These are phyloP conservation scores for Seira sanloemensis DNA, from an alignment of 2,888 invertebrate species.

Conservation along the genomic window DNA sequence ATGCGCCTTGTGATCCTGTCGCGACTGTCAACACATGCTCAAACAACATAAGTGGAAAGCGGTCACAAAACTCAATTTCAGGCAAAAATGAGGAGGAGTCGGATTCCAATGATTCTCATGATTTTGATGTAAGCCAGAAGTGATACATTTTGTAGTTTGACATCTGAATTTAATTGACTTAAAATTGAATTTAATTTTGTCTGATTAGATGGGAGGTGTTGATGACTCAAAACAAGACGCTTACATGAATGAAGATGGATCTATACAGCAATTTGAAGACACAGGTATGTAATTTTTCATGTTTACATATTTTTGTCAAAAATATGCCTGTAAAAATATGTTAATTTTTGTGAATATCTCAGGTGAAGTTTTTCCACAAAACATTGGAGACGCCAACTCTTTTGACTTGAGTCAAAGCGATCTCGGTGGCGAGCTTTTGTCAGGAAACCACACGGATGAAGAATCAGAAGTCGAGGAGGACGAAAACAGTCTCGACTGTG, in stretches of 20 bases:
- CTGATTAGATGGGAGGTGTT: slow-evolving; percentile 39
- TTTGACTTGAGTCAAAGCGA: slow-evolving; percentile 67
- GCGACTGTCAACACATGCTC: slow-evolving; percentile 27
- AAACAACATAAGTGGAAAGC: slow-evolving; percentile 23
- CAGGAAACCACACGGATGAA: slow-evolving; percentile 67
- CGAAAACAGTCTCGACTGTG: slow-evolving; percentile 70
- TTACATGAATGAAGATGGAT: slow-evolving; percentile 55
- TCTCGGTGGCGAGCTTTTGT: slow-evolving; percentile 61
- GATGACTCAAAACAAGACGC: slow-evolving; percentile 40
- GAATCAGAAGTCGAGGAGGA: slow-evolving; percentile 70
- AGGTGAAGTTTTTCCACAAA: slow-evolving; percentile 66
- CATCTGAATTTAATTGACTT: not conserved
- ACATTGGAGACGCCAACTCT: slow-evolving; percentile 53
- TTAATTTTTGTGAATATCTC: slow-evolving; percentile 3
- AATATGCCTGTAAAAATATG: not conserved
- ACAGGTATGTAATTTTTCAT: slow-evolving; percentile 53
- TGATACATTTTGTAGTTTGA: not conserved
- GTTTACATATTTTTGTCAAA: not conserved
- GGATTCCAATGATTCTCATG: slow-evolving; percentile 72
- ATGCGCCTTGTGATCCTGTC: slow-evolving; percentile 24
- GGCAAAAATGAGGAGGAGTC: slow-evolving; percentile 63
- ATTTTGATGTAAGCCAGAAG: slow-evolving; percentile 69
- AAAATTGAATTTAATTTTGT: not conserved
- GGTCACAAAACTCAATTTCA: slow-evolving; percentile 37
- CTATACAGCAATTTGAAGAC: slow-evolving; percentile 66